Percentiles rank a stretch among this genome's conserved stretches.
Conservation (phyloP, 2,888 invertebrate genomes). For the Heliconius erato region DNA sequence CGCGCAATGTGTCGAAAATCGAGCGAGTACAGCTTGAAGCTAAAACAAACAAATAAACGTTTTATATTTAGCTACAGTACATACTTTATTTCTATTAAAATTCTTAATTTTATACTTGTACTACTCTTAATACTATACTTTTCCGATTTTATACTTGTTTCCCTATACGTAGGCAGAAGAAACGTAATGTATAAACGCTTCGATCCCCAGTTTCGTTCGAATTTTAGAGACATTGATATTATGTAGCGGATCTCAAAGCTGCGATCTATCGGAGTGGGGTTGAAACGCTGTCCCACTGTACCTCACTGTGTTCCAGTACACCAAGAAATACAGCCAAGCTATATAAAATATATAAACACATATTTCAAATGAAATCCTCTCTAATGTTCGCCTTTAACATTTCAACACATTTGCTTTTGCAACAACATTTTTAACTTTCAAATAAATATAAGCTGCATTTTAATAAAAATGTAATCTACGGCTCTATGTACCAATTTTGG, state of each 20-base stretch:
- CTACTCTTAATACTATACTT: no score
- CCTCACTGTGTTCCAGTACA: no score
- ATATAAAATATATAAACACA: not conserved
- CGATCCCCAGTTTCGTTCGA: no score
- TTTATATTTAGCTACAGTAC: not conserved
- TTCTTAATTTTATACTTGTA: not conserved
- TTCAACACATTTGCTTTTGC: constrained; percentile 31
- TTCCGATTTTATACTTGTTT: not conserved
- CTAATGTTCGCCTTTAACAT: constrained; percentile 27
- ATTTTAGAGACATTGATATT: no score
- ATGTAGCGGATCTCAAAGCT: no score
- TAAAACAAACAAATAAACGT: not conserved
- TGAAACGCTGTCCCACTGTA: no score
- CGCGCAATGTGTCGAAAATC: no score
- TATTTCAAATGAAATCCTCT: not conserved
- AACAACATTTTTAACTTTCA: constrained; percentile 31
- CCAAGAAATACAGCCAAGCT: not conserved
- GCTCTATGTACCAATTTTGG: not conserved
- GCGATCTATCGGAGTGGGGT: no score
- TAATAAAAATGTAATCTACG: constrained; percentile 20
- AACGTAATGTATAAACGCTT: no score
- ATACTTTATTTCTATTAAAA: not conserved
- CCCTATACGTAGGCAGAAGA: no score
- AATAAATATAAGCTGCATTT: constrained; percentile 33
- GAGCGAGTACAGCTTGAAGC: no score